Conservation (phyloP, 1,140 invertebrate genomes). For the Drosophila ananassae region DNA sequence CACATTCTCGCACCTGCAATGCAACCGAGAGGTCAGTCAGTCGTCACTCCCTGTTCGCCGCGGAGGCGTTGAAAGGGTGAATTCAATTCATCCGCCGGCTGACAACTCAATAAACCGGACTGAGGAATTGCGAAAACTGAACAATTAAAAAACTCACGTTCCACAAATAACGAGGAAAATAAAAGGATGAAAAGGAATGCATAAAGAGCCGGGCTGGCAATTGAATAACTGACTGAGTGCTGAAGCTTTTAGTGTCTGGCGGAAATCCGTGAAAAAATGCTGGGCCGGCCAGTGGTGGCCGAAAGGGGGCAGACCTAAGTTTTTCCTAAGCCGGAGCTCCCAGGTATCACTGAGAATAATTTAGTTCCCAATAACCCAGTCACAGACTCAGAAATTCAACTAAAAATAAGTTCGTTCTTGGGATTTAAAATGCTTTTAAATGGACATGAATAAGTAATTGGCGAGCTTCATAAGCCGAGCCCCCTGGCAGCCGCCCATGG, state of each 20-base stretch:
- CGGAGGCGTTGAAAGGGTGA: slow-evolving; percentile 29
- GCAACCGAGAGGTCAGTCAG: neutral
- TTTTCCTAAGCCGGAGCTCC: neutral
- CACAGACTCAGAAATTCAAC: neutral
- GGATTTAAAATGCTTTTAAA: slow-evolving; percentile 28
- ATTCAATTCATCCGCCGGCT: slow-evolving; percentile 47
- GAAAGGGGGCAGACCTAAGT: neutral
- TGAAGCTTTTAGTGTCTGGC: slow-evolving; percentile 46
- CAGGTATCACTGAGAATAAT: too few relatives aligned
- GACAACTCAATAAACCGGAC: slow-evolving; percentile 35
- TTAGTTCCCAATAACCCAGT: neutral
- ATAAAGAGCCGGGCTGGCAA: slow-evolving; percentile 30
- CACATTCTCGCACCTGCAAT: slow-evolving; percentile 92
- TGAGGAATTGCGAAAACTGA: slow-evolving; percentile 25
- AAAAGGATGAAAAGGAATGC: slow-evolving; percentile 3
- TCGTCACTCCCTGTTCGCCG: slow-evolving; percentile 21
- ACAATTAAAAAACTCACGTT: slow-evolving; percentile 55
- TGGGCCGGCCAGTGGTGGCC: slow-evolving; percentile 1
- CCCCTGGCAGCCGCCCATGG: slow-evolving; percentile 29
- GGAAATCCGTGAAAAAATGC: slow-evolving; percentile 35
- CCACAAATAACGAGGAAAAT: slow-evolving; percentile 48
- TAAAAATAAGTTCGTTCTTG: neutral
- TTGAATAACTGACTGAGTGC: slow-evolving; percentile 49
- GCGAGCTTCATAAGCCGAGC: slow-evolving; percentile 22
- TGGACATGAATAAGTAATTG: slow-evolving; percentile 39